A percentile compares a stretch with the other conserved stretches of the same genome.
Evolutionary conservation across 2,888 invertebrate species (phyloP).

Genomic region (Aquatica leii): DNA sequence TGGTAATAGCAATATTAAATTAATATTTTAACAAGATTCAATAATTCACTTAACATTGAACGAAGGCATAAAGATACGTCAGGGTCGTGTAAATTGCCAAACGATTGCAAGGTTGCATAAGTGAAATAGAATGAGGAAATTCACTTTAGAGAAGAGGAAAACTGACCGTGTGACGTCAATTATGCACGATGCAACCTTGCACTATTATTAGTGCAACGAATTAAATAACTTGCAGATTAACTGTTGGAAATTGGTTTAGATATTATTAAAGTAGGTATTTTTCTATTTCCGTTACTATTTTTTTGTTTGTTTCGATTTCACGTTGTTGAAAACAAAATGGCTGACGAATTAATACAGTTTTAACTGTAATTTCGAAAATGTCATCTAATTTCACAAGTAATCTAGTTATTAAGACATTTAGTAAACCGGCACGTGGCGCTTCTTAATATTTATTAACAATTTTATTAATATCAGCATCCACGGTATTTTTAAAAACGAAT

Average conservation of each 20-base stretch:
- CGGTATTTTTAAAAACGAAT: too few relatives aligned
- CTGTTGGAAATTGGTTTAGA: conserved; percentile 18
- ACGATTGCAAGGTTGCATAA: conserved; percentile 44
- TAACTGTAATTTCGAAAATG: too few relatives aligned
- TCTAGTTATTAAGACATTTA: too few relatives aligned
- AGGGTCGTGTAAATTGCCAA: conserved; percentile 45
- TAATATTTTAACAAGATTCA: conserved; percentile 16
- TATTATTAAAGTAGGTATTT: conserved; percentile 15
- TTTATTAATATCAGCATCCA: too few relatives aligned
- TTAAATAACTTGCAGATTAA: conserved; percentile 34
- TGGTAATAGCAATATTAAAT: not conserved
- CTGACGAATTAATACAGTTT: too few relatives aligned
- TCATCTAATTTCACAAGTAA: too few relatives aligned
- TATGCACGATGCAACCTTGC: conserved; percentile 50
- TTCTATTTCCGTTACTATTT: conserved; percentile 2
- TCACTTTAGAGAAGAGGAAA: conserved; percentile 27
- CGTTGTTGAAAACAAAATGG: too few relatives aligned
- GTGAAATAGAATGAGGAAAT: conserved; percentile 36
- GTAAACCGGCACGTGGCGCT: too few relatives aligned
- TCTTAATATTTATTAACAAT: too few relatives aligned
- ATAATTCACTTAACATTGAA: conserved; percentile 33
- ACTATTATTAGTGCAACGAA: conserved; percentile 61
- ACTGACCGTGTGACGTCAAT: conserved; percentile 37
- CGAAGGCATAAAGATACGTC: conserved; percentile 41
- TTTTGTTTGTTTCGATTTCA: not conserved